Evolutionary conservation across 2,797 vertebrate genomes (phyloP), one percentile per base, ranked within the genome.

Genomic region (Danio albolineatus): DNA sequence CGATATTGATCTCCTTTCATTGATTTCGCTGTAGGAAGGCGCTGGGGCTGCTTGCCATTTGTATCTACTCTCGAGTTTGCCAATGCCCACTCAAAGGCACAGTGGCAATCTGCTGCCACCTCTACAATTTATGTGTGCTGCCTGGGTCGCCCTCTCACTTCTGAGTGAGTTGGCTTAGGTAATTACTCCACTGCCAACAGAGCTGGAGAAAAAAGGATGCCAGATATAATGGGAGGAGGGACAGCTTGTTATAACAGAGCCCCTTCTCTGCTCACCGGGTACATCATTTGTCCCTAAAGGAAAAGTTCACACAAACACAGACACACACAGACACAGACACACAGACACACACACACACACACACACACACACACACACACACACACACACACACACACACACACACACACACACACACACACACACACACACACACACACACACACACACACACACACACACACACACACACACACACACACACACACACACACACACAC

Each of bases 1-100:
- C 2, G 12, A 10, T 75, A 84, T 84, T 84, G 83, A 84, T 82
- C 76, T 73, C 38, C 59, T 59, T 39, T 39, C 49, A 82, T 84
- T 38, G 83, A 84, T 84, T 79, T 76, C 21, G 14, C 59, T 53
- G 76, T 66, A 65, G 80, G 60, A 71, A 65, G 72, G 71, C 10
- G 13, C 44, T 49, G 49, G 49, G 65, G 71, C 71, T 2, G 57
- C 79, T 74, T 78, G 64, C 74, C 75, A 78, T 81, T 84, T 78
- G 83, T 75, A 75, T 81, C 79, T 78, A 53, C 71, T 69, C 75
- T 70, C 41, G 56, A 65, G 75, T 13, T 48, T 67, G 57, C 79
- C 41, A 49, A 56, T 53, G 75, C 57, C 75, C 64, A 75, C 65
- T 78, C 57, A 70, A 65, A 77, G 53, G 49, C 62, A 44, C 75